Percentiles rank a stretch among this genome's conserved stretches.
These are phyloP conservation scores for Polylopha cassiicola DNA, from an alignment of 2,888 invertebrate genomes.

Conservation along the genomic window DNA sequence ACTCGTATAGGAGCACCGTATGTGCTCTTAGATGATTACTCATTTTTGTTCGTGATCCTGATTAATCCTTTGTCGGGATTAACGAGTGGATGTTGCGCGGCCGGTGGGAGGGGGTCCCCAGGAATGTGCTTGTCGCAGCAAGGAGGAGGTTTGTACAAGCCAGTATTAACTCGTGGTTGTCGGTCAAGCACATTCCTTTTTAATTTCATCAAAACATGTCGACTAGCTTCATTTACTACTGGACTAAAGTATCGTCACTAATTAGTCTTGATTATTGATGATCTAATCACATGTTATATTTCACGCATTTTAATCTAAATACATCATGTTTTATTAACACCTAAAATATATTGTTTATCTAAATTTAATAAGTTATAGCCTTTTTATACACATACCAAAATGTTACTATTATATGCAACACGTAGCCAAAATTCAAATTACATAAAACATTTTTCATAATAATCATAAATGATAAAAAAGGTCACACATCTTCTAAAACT, in stretches of 20 bases:
- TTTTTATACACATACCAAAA: conserved; percentile 61
- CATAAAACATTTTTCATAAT: conserved; percentile 65
- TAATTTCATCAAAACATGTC: conserved; percentile 33
- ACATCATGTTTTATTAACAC: conserved; percentile 68
- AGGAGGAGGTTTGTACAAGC: conserved; percentile 2
- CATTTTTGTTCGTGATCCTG: too few species aligned
- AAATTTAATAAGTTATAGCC: conserved; percentile 64
- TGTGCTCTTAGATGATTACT: too few species aligned
- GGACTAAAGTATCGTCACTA: conserved; percentile 66
- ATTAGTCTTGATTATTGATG: conserved; percentile 51
- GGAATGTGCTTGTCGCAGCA: conserved; percentile 50
- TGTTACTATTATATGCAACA: conserved; percentile 71
- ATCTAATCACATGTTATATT: conserved; percentile 57
- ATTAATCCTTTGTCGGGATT: conserved; percentile 5
- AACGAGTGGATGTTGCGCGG: background rate
- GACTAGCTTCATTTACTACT: conserved; percentile 54
- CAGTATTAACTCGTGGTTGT: conserved; percentile 2
- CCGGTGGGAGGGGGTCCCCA: conserved; percentile 15
- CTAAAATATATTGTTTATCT: conserved; percentile 63
- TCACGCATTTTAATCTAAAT: conserved; percentile 68
- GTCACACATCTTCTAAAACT: conserved; percentile 64
- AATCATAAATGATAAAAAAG: conserved; percentile 55
- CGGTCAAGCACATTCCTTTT: conserved; percentile 52
- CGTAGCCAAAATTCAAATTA: conserved; percentile 64
- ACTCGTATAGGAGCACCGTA: too few species aligned